Base-by-base conservation (phyloP, 2,113 vertebrate species). In the Megaceryle torquata region DNA sequence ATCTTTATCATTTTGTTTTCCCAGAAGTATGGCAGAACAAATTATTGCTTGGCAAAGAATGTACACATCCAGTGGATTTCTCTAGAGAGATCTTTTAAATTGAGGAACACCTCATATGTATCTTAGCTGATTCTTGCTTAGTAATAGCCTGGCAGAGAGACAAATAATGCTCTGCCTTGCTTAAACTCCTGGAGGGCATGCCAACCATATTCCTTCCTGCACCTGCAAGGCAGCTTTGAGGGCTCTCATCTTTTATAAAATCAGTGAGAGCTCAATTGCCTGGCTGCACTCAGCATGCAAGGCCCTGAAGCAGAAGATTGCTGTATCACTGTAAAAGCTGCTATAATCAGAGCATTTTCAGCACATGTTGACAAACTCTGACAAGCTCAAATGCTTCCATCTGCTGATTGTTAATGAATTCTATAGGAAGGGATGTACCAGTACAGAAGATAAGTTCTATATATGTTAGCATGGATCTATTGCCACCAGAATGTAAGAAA, bases 201-300 rank as follows among this genome's bases (percentile, higher is more conserved):
- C 59, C 67, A 91, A 17, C 29, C 26, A 13, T 48, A 25, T 22
- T 69, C 29, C 44, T 51, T 53, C 29, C 22, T 1, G 5, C 33
- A 85, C 11, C 57, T 83, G 39, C 10, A 31, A 86, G 35, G 29
- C 33, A 89, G 21, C 4, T 89, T 72, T 82, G 44, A 89, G 29
- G 70, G 21, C 33, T 94, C 33, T 20, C 22, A 39, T 64, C 24
- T 69, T 69, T 72, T 82, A 17, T 44, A 41, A 79, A 85, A 65
- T 16, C 2, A 2, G 8, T 46, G 35, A 43, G 19, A 72, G 28
- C 39, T 60, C 20, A 18, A 0, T 24, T 60, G 11, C 43, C 33
- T 59, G 65, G 21, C 69, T 60, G n/a, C 1, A 0, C 39, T 71
- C 0, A 0, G 19, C 1, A 0, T 28, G 24, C 60, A 75, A 48